These are phyloP conservation scores for Notoglanidium macrostoma DNA, from an alignment of 2,797 vertebrate genomes.

Conservation along the genomic window DNA sequence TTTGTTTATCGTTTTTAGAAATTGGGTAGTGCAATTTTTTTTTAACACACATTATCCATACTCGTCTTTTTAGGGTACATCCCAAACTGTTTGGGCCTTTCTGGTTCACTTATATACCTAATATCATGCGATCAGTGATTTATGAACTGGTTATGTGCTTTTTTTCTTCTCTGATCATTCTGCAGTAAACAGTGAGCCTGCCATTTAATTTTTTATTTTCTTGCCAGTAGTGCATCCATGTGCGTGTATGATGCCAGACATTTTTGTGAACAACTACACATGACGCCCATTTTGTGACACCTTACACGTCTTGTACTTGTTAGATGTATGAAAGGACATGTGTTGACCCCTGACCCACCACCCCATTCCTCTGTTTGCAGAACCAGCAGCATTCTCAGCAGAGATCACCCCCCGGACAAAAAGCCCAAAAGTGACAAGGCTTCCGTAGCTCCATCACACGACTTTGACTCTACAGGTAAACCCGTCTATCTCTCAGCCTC, in stretches of 20 bases:
- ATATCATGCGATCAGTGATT: background rate
- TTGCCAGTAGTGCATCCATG: background rate
- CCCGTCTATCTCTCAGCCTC: slow-evolving; percentile 27
- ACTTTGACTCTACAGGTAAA: slow-evolving; percentile 97
- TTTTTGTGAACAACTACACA: background rate
- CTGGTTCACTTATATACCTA: background rate
- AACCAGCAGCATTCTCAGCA: slow-evolving; percentile 93
- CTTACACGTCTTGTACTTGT: slow-evolving; percentile 3
- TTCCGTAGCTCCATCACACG: slow-evolving; percentile 81
- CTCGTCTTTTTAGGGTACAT: background rate
- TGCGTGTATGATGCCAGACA: background rate
- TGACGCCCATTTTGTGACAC: background rate
- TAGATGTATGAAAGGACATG: background rate
- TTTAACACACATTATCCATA: background rate
- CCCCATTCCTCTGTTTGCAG: slow-evolving; percentile 65
- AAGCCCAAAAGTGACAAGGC: slow-evolving; percentile 92
- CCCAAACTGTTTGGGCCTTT: background rate
- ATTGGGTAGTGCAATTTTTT: no score
- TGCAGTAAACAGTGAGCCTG: background rate
- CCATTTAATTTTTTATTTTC: background rate
- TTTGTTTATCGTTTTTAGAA: background rate
- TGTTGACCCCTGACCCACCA: background rate
- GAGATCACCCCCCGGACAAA: slow-evolving; percentile 96
- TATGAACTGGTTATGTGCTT: background rate
- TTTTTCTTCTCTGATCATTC: background rate